A percentile compares a stretch with the other conserved stretches of the same genome.
phyloP scores from a whole-genome alignment of 2,888 invertebrate genomes.

The Thelaira solivaga region DNA sequence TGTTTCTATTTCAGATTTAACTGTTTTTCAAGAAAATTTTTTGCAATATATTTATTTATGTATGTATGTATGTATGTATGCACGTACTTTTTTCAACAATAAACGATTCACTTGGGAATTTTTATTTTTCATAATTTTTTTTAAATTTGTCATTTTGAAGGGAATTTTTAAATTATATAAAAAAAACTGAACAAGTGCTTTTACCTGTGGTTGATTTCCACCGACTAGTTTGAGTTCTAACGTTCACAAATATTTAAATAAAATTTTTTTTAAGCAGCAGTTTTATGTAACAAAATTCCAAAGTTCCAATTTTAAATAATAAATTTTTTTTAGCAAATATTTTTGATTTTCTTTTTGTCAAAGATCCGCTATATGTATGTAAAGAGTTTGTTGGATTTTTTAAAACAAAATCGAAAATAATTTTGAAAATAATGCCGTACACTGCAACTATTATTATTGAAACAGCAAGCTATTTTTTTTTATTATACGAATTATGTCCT shows the following conservation, averaged over 20 bases:
- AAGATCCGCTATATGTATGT: too few relatives aligned
- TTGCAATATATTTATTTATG: not conserved
- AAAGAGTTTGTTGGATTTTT: too few relatives aligned
- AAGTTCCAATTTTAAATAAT: too few relatives aligned
- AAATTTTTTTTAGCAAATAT: too few relatives aligned
- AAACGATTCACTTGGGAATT: not conserved
- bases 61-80: not conserved
- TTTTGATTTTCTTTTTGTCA: too few relatives aligned
- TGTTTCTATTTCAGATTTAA: slow-evolving; percentile 18
- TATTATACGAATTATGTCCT: too few relatives aligned
- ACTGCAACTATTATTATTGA: too few relatives aligned
- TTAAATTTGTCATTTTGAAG: slow-evolving; percentile 24
- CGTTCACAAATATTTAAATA: not conserved
- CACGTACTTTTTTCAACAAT: not conserved
- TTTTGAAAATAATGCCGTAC: too few relatives aligned
- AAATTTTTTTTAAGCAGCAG: too few relatives aligned
- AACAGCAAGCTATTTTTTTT: too few relatives aligned
- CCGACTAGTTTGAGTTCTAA: not conserved
- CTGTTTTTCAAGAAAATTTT: slow-evolving; percentile 17
- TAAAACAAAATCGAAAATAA: too few relatives aligned
- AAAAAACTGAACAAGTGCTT: slow-evolving; percentile 17
- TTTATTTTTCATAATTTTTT: slow-evolving; percentile 4
- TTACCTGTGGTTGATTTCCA: not conserved
- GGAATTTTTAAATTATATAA: not conserved
- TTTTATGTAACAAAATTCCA: too few relatives aligned